These are phyloP conservation scores for Papio anubis DNA, from an alignment of 2,113 vertebrate species.

Conservation along the genomic window DNA sequence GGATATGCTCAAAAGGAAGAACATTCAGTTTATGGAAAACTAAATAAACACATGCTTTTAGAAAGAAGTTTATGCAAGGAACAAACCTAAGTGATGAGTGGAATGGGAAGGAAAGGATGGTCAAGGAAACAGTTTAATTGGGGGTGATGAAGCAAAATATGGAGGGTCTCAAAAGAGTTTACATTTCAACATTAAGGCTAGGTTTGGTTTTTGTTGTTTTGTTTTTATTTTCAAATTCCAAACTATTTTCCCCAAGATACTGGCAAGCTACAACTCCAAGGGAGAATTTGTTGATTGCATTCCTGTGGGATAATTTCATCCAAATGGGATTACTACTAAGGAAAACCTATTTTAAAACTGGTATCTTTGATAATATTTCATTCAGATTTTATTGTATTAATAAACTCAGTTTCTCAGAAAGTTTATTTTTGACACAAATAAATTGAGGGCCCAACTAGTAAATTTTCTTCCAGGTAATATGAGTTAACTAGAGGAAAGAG, in stretches of 20 bases:
- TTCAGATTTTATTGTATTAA: slow-evolving; percentile 43
- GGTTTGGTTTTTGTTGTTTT: not conserved
- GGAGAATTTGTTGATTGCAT: not conserved
- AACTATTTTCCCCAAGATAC: not conserved
- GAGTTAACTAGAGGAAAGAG: slow-evolving; percentile 3
- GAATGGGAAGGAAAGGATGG: not conserved
- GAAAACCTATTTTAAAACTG: not conserved
- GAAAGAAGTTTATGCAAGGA: not conserved
- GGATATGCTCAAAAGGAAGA: not conserved
- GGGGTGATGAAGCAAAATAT: not conserved
- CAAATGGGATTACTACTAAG: not conserved
- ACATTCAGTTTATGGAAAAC: slow-evolving; percentile 21
- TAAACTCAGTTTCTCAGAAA: slow-evolving; percentile 25
- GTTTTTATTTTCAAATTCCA: slow-evolving; percentile 29
- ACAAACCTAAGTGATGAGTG: not conserved
- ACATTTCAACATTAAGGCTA: not conserved
- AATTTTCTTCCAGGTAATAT: slow-evolving; percentile 1
- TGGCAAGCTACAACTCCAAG: not conserved
- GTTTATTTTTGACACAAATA: slow-evolving; percentile 20
- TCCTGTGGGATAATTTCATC: not conserved
- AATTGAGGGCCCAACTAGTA: not conserved
- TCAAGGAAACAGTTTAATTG: not conserved
- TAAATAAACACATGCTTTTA: not conserved
- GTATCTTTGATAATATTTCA: not conserved
- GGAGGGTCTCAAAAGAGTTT: not conserved